Percentiles rank a stretch among this genome's conserved stretches.
Conservation (phyloP, 2,113 vertebrate species). For the Psophia crepitans region DNA sequence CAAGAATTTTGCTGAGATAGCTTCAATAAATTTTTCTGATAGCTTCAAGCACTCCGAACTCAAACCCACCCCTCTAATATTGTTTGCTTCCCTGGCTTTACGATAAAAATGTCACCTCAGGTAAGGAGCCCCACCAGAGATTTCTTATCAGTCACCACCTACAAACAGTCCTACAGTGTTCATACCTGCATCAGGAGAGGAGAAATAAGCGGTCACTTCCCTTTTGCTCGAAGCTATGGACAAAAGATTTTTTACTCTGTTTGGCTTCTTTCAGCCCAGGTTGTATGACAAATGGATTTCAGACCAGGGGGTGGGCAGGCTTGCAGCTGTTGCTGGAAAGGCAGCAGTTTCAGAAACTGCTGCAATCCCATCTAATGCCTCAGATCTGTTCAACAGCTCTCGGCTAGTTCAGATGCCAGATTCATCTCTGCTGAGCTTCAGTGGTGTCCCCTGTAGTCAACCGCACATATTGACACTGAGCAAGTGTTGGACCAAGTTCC, state of each 20-base stretch:
- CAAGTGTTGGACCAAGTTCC: background rate
- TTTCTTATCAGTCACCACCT: background rate
- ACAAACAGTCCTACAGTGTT: background rate
- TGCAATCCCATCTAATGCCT: background rate
- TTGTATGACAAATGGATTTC: background rate
- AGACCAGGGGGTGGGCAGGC: background rate
- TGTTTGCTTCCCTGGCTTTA: background rate
- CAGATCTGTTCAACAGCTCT: background rate
- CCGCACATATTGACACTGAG: rapidly evolving
- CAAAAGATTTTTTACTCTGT: background rate
- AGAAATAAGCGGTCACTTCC: background rate
- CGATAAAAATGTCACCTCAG: background rate
- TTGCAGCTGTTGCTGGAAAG: background rate
- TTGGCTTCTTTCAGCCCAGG: background rate
- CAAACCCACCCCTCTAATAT: background rate
- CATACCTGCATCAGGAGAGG: background rate
- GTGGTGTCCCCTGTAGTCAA: background rate
- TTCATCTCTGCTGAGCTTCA: background rate
- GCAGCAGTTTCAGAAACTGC: background rate
- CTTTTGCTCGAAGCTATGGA: background rate
- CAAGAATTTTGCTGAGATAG: background rate
- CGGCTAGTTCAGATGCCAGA: background rate
- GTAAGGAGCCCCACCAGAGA: background rate
- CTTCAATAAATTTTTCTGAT: background rate
- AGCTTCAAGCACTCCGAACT: background rate